phyloP scores from a whole-genome alignment of 2,888 invertebrate genomes.

The Synergus gifuensis region DNA sequence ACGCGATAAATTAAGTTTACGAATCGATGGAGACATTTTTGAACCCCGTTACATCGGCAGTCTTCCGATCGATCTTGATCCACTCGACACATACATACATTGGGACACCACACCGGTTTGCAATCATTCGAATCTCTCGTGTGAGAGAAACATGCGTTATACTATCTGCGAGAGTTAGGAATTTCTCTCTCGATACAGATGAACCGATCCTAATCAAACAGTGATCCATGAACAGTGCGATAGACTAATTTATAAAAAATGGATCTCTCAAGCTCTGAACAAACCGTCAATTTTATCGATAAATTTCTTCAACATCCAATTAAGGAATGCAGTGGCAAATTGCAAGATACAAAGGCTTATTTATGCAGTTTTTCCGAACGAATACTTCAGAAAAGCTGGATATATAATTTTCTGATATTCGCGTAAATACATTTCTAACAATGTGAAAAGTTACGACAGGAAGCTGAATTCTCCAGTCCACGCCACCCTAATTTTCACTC shows the following conservation, averaged over 20 bases:
- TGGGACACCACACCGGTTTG: background rate
- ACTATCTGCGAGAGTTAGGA: background rate
- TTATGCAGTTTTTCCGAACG: too few species aligned
- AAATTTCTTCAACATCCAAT: too few species aligned
- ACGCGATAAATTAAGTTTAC: slow-evolving; percentile 21
- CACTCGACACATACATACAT: background rate
- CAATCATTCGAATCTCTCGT: background rate
- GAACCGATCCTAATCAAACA: slow-evolving; percentile 6
- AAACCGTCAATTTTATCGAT: background rate
- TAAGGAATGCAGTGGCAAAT: too few species aligned
- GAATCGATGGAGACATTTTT: slow-evolving; percentile 24
- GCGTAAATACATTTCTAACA: too few species aligned
- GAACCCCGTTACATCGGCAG: slow-evolving; percentile 42
- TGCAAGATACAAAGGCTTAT: too few species aligned
- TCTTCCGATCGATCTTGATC: slow-evolving; percentile 16
- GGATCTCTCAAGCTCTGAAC: background rate
- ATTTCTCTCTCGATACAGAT: slow-evolving; percentile 32
- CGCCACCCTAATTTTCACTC: too few species aligned
- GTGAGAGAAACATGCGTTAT: background rate
- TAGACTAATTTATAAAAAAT: slow-evolving; percentile 47
- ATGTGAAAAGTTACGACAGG: too few species aligned
- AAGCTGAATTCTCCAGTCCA: too few species aligned
- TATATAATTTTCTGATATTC: too few species aligned
- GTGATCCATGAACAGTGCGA: slow-evolving; percentile 45
- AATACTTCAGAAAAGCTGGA: too few species aligned